These are phyloP conservation scores for Distichodus sexfasciatus DNA, from an alignment of 2,797 vertebrate species.

Conservation along the genomic window DNA sequence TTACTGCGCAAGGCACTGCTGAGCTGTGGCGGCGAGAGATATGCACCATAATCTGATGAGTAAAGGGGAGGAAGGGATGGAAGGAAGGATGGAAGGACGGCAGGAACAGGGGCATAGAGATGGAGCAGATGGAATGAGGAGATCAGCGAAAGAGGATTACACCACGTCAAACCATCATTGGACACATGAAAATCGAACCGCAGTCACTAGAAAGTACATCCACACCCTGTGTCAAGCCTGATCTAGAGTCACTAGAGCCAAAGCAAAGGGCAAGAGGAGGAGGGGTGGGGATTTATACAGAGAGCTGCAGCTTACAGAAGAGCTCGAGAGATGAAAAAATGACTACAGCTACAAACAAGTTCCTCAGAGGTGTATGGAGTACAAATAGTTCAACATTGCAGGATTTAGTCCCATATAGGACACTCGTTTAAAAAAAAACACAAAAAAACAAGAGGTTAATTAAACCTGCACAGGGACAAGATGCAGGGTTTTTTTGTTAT, in stretches of 20 bases:
- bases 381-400: too few relatives aligned
- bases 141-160: conserved; percentile 80
- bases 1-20: conserved; percentile 1
- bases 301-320: not conserved
- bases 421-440: too few relatives aligned
- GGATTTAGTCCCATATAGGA: too few relatives aligned
- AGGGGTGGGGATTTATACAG: not conserved
- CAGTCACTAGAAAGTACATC: conserved; percentile 48
- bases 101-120: conserved; percentile 57
- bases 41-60: conserved; percentile 34
- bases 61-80: conserved; percentile 37
- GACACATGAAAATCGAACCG: conserved; percentile 70
- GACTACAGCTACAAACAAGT: too few relatives aligned
- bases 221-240: not conserved
- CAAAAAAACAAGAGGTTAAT: too few relatives aligned
- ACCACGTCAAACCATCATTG: conserved; percentile 73
- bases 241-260: conserved; percentile 1
- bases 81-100: conserved; percentile 46
- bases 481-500: too few relatives aligned
- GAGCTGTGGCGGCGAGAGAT: not conserved
- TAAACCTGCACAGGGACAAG: too few relatives aligned
- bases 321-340: too few relatives aligned
- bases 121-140: conserved; percentile 76
- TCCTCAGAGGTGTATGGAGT: too few relatives aligned
- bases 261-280: not conserved